These are phyloP conservation scores for Helogale parvula DNA, from an alignment of 2,113 vertebrate genomes.

Conservation along the genomic window DNA sequence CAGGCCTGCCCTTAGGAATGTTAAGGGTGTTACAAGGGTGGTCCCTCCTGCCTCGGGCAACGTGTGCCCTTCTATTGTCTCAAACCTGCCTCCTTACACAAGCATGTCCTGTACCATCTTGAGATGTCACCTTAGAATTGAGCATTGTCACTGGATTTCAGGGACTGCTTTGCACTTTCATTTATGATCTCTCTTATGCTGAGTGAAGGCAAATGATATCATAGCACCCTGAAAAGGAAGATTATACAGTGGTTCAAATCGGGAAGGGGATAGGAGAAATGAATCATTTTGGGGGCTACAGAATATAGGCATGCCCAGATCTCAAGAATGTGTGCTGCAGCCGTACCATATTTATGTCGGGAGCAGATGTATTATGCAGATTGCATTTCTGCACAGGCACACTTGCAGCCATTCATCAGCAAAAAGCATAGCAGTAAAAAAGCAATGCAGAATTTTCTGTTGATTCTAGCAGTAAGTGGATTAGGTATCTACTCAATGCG, in stretches of 20 bases:
- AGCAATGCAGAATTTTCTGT: conserved; percentile 62
- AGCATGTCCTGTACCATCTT: neutral
- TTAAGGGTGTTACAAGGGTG: no score
- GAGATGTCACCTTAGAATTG: neutral
- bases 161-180: neutral
- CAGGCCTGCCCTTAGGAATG: no score
- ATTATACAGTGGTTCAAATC: neutral
- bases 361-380: conserved; percentile 42
- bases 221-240: conserved; percentile 21
- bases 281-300: neutral
- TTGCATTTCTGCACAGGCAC: neutral
- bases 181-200: neutral
- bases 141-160: neutral
- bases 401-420: conserved; percentile 62
- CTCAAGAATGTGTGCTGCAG: conserved; percentile 29
- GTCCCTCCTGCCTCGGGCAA: no score
- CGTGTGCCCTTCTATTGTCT: no score
- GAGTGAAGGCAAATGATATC: conserved; percentile 21
- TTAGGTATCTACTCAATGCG: conserved; percentile 55
- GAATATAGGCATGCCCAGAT: neutral
- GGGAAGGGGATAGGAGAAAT: neutral
- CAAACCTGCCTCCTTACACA: no score
- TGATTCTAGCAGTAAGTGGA: conserved; percentile 66
- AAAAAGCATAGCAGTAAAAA: conserved; percentile 23
- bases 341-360: neutral